Conservation (phyloP, 2,888 invertebrate genomes). For the Falcaria lacertinaria region DNA sequence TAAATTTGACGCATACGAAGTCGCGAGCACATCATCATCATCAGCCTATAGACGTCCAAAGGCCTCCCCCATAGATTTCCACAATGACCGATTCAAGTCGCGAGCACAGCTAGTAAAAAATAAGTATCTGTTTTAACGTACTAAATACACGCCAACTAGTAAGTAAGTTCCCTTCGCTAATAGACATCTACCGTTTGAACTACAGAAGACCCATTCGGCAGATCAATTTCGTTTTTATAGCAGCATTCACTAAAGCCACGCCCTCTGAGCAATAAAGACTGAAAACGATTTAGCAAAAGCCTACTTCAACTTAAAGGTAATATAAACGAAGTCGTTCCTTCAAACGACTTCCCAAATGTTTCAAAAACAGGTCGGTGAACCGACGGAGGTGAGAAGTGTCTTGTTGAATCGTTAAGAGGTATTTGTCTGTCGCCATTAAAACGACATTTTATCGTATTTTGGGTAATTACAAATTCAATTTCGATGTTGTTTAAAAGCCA, state of each 20-base stretch:
- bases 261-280: neutral
- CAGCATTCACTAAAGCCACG: neutral
- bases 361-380: conserved; percentile 10
- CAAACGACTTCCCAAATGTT: conserved; percentile 1
- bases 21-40: no score
- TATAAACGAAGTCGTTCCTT: neutral
- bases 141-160: no score
- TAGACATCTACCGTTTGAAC: neutral
- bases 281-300: conserved; percentile 3
- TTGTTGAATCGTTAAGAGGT: neutral
- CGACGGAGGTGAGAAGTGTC: neutral
- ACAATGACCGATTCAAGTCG: no score
- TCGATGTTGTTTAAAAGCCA: neutral
- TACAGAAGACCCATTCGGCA: neutral
- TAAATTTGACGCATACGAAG: no score
- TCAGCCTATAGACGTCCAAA: no score
- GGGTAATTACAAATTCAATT: neutral
- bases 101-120: no score
- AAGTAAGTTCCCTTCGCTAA: no score
- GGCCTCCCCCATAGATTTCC: no score
- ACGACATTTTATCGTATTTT: neutral
- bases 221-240: conserved; percentile 1
- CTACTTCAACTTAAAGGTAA: conserved; percentile 1
- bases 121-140: no score
- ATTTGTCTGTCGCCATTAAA: neutral